A percentile compares a stretch with the other conserved stretches of the same genome.
Evolutionary conservation across 2,113 vertebrate genomes (phyloP).

Genomic region (Pseudopipra pipra): DNA sequence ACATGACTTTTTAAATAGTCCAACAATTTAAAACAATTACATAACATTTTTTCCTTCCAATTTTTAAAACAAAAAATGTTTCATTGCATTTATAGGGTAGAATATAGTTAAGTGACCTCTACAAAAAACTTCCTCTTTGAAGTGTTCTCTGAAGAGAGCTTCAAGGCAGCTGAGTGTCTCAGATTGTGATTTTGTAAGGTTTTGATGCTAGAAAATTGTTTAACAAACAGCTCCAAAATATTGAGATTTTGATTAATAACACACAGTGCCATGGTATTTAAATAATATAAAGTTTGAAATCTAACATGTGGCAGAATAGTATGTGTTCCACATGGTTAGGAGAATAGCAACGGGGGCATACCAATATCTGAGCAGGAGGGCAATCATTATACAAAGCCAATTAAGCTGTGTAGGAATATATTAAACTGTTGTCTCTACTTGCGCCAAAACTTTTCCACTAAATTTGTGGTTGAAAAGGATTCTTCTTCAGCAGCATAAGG

Average conservation of each 20-base stretch:
- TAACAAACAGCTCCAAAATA: constrained; percentile 59
- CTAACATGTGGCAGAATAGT: constrained; percentile 44
- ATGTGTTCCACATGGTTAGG: constrained; percentile 55
- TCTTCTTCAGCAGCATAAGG: background rate
- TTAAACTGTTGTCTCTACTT: constrained; percentile 6
- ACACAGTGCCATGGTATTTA: constrained; percentile 21
- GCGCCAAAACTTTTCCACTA: background rate
- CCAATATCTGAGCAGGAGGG: background rate
- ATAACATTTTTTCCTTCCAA: constrained; percentile 10
- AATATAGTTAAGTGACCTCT: constrained; percentile 20
- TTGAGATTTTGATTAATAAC: constrained; percentile 62
- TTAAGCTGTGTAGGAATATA: background rate
- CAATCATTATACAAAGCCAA: background rate
- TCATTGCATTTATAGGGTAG: background rate
- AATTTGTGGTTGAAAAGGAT: background rate
- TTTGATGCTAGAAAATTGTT: constrained; percentile 52
- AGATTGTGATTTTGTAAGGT: constrained; percentile 44
- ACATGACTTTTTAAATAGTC: constrained; percentile 1
- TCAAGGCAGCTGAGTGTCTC: constrained; percentile 48
- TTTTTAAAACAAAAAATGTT: constrained; percentile 28
- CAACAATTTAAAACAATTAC: constrained; percentile 25
- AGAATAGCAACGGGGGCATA: background rate
- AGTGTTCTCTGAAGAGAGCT: constrained; percentile 52
- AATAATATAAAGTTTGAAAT: constrained; percentile 23
- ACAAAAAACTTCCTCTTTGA: constrained; percentile 40